Evolutionary conservation across 2,888 invertebrate species (phyloP), one percentile per base, ranked within the genome.

Genomic region (Tryphoninae sp.): DNA sequence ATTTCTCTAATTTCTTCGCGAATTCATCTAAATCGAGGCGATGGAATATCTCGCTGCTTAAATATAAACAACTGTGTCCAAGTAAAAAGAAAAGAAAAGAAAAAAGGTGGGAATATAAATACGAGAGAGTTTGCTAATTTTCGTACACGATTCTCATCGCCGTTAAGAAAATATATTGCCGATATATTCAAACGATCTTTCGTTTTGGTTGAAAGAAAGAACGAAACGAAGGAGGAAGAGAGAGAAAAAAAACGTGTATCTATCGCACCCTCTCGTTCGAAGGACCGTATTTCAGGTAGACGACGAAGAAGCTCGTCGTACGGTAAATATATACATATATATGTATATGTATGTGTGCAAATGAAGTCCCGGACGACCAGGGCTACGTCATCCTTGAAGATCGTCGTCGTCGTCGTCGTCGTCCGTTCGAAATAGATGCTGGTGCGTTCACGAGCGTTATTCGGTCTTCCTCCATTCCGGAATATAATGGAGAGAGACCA

Each of bases 341-440:
- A 53, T 23, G 33, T 26, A 26, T 9, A 4, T 23, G 45, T 49
- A 16, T 45, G 16, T 55, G 16, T 19, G 16, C 8, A 13, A 69
- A 33, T 49, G 33, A 9, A 42, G 22, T 62, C 65, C 58, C 62
- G 62, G 55, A 61, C 40, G 64, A 67, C 61, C 55, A 11, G 78
- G 55, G 55, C 79, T 68, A 82, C 78, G 82, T 82, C 82, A 82
- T 82, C 68, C 67, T 78, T 67, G 72, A 76, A 68, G 68, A 82
- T 78, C 75, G 78, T 78, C 78, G 75, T 73, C 72, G 75, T 73
- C 72, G 67, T 51, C 33, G 51, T 73, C 75, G 78, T 78, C 78
- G 75, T 73, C 72, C 33, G 22, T 53, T 26, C 19, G 45, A 59
- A 78, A 78, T 55, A 26, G 45, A 75, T 62, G 33, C 62, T 68